These are phyloP conservation scores for Hydrotaea cyrtoneurina DNA, from an alignment of 2,888 invertebrate genomes.

Conservation along the genomic window DNA sequence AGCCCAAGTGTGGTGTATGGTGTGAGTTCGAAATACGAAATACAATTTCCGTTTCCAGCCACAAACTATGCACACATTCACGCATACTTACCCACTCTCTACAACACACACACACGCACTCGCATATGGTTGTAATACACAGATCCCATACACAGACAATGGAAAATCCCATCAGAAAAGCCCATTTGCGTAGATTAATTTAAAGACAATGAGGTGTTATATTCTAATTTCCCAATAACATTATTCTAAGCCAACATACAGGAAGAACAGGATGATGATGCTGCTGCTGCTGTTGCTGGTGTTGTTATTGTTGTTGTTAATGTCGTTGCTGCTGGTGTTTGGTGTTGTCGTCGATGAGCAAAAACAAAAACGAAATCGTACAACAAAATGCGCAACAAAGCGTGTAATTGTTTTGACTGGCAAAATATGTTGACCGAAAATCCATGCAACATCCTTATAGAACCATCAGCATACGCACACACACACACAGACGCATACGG, in stretches of 20 bases:
- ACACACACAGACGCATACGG: not conserved
- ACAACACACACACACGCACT: not conserved
- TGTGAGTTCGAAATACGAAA: constrained; percentile 24
- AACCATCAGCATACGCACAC: constrained; percentile 17
- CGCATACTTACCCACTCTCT: not conserved
- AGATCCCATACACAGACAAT: constrained; percentile 15
- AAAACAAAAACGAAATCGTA: constrained; percentile 30
- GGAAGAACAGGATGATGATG: constrained; percentile 14
- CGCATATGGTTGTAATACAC: not conserved
- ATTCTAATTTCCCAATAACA: constrained; percentile 60
- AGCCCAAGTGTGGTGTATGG: not conserved
- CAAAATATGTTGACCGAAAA: constrained; percentile 64
- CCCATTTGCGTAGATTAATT: constrained; percentile 57
- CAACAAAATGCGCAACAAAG: constrained; percentile 63
- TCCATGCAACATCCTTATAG: constrained; percentile 53
- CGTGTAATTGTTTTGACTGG: constrained; percentile 69
- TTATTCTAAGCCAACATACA: constrained; percentile 28
- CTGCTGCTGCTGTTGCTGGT: not conserved
- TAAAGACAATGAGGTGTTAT: constrained; percentile 62
- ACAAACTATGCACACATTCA: constrained; percentile 34
- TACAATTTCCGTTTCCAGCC: constrained; percentile 39
- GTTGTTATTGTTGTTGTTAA: constrained; percentile 2
- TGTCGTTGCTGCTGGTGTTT: constrained; percentile 9
- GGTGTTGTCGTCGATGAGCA: constrained; percentile 24
- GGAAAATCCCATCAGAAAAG: constrained; percentile 42